Conservation (phyloP, 2,797 vertebrate species). For the Poeciliopsis gracilis region DNA sequence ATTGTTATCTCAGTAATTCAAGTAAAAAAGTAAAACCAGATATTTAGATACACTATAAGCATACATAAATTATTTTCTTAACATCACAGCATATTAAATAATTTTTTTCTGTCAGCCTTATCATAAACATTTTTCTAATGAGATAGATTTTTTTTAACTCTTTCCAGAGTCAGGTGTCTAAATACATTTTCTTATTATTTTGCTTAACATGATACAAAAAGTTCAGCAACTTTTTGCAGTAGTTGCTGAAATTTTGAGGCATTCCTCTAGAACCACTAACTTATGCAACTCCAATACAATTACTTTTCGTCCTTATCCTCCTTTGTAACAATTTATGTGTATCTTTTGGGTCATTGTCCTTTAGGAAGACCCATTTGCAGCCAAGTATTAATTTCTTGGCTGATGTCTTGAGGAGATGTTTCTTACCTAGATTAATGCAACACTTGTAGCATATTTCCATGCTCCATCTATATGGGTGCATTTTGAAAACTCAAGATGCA, state of each 20-base stretch:
- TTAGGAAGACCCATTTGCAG: background rate
- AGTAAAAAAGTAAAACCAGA: slow-evolving; percentile 2
- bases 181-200: background rate
- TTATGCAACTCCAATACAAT: background rate
- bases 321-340: background rate
- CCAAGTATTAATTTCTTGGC: background rate
- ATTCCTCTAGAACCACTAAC: background rate
- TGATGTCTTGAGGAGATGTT: background rate
- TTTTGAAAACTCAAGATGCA: background rate
- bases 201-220: too few species aligned
- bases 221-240: too few species aligned
- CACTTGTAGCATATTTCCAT: background rate
- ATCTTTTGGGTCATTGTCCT: background rate
- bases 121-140: background rate
- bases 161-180: background rate
- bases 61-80: background rate
- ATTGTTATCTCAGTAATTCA: background rate
- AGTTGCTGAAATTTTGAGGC: background rate
- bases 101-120: background rate
- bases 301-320: background rate
- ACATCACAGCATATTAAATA: background rate
- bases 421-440: background rate
- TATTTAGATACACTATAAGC: background rate
- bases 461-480: background rate
- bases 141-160: background rate